Conservation (phyloP, 2,888 invertebrate species). For the Agriopis aurantiaria region DNA sequence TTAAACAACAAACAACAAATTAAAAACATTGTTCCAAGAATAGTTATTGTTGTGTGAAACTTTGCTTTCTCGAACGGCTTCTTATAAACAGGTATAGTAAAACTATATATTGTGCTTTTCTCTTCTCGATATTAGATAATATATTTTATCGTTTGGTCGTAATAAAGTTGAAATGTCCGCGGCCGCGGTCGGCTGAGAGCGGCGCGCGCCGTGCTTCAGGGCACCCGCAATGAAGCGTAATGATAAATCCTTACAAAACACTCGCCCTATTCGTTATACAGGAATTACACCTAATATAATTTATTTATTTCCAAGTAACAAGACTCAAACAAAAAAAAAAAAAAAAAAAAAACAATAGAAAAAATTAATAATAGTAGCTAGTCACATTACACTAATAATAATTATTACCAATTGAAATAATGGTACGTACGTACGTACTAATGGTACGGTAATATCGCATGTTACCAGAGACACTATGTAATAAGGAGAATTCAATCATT, state of each 20-base stretch:
- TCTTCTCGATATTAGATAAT: slow-evolving; percentile 8
- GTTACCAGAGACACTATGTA: too few relatives aligned
- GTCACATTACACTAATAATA: too few relatives aligned
- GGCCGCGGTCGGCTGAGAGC: slow-evolving; percentile 4
- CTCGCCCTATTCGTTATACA: slow-evolving; percentile 24
- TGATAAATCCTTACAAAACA: slow-evolving; percentile 35
- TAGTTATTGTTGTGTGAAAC: not conserved
- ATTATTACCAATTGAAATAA: too few relatives aligned
- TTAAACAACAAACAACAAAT: too few relatives aligned
- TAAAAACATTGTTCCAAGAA: too few relatives aligned
- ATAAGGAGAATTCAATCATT: too few relatives aligned
- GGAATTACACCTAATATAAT: not conserved
- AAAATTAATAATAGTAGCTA: too few relatives aligned
- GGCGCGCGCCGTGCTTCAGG: slow-evolving; percentile 9
- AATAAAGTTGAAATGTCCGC: slow-evolving; percentile 26
- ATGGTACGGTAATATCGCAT: too few relatives aligned
- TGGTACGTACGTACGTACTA: too few relatives aligned
- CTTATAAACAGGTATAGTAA: not conserved
- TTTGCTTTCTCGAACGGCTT: not conserved
- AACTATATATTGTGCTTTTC: not conserved
- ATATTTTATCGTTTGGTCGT: slow-evolving; percentile 21
- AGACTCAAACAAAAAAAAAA: too few relatives aligned
- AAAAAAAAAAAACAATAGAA: too few relatives aligned
- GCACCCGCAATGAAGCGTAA: slow-evolving; percentile 31
- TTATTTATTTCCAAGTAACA: too few relatives aligned